These are phyloP conservation scores for Antrozous pallidus DNA, from an alignment of 2,797 vertebrate species.

Conservation along the genomic window DNA sequence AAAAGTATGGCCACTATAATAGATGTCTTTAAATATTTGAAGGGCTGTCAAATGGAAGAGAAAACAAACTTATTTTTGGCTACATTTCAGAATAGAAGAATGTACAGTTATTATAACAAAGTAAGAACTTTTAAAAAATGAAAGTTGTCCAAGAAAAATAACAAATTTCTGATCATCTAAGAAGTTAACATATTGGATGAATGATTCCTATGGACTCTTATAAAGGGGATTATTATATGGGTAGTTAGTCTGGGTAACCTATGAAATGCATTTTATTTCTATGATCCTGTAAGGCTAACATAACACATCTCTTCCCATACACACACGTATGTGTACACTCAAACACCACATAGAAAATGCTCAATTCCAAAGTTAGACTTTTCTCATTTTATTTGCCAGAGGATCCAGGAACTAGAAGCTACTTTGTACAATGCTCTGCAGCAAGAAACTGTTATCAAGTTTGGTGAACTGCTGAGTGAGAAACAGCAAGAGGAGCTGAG, in stretches of 20 bases:
- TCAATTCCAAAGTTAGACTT: constrained; percentile 72
- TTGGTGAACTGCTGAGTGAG: constrained; percentile 93
- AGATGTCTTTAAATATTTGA: background rate
- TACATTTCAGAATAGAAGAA: background rate
- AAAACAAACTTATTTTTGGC: background rate
- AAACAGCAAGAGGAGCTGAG: constrained; percentile 95
- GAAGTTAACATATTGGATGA: background rate
- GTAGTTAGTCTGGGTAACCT: background rate
- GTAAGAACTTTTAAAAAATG: background rate
- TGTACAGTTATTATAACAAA: background rate
- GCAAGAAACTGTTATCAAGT: constrained; percentile 98
- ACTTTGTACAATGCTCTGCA: constrained; percentile 98
- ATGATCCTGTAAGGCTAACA: background rate
- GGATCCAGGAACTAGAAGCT: constrained; percentile 99
- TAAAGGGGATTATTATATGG: background rate
- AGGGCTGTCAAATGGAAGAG: background rate
- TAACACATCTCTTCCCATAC: background rate
- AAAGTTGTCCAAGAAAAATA: background rate
- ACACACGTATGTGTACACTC: background rate
- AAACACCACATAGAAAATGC: background rate
- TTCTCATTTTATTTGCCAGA: constrained; percentile 86
- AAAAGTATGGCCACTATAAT: background rate
- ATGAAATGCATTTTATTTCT: background rate
- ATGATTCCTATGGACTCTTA: background rate
- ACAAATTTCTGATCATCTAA: background rate